Evolutionary conservation across 2,797 vertebrate genomes (phyloP), one percentile per base, ranked within the genome.

Genomic region (Eutrigla gurnardus): DNA sequence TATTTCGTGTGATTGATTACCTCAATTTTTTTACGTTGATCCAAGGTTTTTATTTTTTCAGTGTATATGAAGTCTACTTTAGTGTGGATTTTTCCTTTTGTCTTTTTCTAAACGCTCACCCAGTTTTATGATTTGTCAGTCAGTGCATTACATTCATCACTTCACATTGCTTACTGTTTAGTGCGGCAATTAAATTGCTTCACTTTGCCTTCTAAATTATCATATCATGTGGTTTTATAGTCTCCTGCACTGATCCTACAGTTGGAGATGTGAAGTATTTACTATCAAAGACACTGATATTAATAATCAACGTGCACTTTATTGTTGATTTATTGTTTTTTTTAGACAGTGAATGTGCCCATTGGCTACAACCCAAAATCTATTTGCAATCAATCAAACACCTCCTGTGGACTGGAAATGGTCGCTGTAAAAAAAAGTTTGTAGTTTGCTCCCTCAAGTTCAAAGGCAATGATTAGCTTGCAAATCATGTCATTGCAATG

Each of bases 151-250:
- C 65, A 80, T 74, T 72, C 36, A 72, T 47, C 8, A n/a, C 11
- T 73, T 66, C 13, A 49, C 39, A 49, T 80, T 59, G 60, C 50
- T 82, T 71, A 82, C 57, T 85, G 77, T 79, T 82, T 81, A 81
- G 68, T 69, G 70, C 4, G 0, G 65, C 47, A 73, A 72, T 75
- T 81, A 83, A 73, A 76, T 70, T 43, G 46, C 55, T 60, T 70
- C 36, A 55, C 54, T 69, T 66, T 70, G 46, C 77, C 58, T 71
- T 60, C 36, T 69, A 59, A 84, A 79, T 76, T 3, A 71, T 84
- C 11, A 10, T 35, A 61, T 71, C 84, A 78, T 65, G 76, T 40
- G 7, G 77, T 77, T 86, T 87, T 75, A 77, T 71, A 12, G 59
- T 35, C 37, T 65, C 73, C 47, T 32, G 18, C 50, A 35, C 52